Conservation (phyloP, 2,797 vertebrate species). For the Cryptoprocta ferox region DNA sequence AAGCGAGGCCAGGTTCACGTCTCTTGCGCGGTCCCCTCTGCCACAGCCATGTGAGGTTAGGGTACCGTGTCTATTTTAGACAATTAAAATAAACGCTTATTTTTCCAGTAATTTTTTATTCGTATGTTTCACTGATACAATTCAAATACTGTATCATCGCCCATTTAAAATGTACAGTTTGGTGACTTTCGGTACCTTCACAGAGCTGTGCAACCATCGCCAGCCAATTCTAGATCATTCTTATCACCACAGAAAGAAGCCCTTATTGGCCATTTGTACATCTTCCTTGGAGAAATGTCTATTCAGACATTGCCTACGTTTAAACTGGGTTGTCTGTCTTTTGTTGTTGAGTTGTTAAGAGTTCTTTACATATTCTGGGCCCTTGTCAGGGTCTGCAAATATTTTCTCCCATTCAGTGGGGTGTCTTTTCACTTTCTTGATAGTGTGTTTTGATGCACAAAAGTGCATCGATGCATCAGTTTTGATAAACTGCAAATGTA, state of each 20-base stretch:
- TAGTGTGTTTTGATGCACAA: background rate
- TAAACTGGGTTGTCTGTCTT: background rate
- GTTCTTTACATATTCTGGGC: background rate
- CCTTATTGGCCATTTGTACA: background rate
- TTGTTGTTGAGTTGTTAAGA: background rate
- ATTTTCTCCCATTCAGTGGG: too few relatives aligned
- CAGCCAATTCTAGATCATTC: background rate
- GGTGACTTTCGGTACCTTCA: background rate
- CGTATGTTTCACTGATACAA: too few relatives aligned
- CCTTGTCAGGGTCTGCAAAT: too few relatives aligned
- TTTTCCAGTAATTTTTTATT: background rate
- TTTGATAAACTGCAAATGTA: background rate
- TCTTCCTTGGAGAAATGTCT: background rate
- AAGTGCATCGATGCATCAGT: background rate
- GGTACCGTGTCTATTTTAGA: background rate
- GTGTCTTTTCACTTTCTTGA: background rate
- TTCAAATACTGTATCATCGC: background rate
- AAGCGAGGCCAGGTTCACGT: conserved; percentile 82
- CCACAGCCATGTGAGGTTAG: too few relatives aligned
- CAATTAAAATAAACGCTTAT: background rate
- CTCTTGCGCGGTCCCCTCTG: too few relatives aligned
- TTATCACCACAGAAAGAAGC: background rate
- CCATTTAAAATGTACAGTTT: background rate
- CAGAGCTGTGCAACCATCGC: too few relatives aligned
- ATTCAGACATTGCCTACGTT: background rate